A percentile compares a stretch with the other conserved stretches of the same genome.
phyloP scores from a whole-genome alignment of 2,113 vertebrate species.

The Sorex araneus region DNA sequence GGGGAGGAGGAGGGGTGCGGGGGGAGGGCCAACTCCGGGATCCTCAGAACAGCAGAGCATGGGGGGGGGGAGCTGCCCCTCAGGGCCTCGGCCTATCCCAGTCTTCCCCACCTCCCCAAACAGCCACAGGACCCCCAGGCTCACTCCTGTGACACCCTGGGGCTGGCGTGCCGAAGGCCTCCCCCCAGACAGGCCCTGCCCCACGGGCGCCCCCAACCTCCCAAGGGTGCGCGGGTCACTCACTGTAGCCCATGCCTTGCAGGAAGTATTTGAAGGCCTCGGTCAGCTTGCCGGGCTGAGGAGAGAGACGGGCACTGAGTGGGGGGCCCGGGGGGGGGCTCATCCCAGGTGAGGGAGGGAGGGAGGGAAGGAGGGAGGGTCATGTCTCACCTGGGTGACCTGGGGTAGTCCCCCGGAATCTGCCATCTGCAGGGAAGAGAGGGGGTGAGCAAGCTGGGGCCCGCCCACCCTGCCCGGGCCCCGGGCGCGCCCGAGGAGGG shows the following conservation, averaged over 20 bases:
- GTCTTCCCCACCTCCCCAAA: background rate
- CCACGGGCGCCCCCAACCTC: background rate
- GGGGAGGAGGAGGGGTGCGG: too few species aligned
- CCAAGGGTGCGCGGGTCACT: slow-evolving; percentile 84
- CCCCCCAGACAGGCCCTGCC: background rate
- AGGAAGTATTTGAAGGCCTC: slow-evolving; percentile 99
- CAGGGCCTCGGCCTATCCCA: background rate
- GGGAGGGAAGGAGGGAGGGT: background rate
- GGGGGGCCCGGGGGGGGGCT: background rate
- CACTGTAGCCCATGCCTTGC: slow-evolving; percentile 99
- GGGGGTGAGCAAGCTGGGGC: background rate
- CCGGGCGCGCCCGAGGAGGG: background rate
- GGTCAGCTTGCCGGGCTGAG: slow-evolving; percentile 96
- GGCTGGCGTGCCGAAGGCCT: background rate
- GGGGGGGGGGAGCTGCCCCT: background rate
- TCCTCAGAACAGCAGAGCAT: too few species aligned
- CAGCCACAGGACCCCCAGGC: background rate
- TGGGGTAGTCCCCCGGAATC: slow-evolving; percentile 98
- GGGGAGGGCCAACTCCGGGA: too few species aligned
- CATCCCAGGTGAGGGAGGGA: background rate
- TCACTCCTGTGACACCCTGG: background rate
- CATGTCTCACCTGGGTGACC: slow-evolving; percentile 95
- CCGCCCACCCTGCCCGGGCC: background rate
- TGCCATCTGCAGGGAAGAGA: slow-evolving; percentile 93
- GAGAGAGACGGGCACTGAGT: slow-evolving; percentile 38